Evolutionary conservation across 2,797 vertebrate genomes (phyloP).

Genomic region (Danio tinwini): DNA sequence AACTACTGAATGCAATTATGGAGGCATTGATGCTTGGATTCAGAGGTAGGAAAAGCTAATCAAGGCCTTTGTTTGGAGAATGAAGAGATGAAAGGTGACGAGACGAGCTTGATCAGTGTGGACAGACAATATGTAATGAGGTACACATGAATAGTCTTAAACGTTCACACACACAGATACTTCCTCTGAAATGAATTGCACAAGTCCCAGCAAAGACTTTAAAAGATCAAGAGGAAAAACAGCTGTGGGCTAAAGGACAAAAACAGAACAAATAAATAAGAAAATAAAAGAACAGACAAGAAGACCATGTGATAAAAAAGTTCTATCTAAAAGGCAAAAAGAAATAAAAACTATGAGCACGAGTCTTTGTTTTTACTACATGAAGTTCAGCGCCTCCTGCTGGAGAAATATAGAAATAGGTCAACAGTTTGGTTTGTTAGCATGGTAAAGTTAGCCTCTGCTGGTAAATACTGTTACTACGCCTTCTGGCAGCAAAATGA

Average conservation of each 20-base stretch:
- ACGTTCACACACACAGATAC: background rate
- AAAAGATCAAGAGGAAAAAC: constrained; percentile 14
- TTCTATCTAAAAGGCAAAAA: background rate
- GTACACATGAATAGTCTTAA: constrained; percentile 3
- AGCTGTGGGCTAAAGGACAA: constrained; percentile 1
- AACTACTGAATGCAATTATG: constrained; percentile 23
- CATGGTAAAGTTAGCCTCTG: background rate
- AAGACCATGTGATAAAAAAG: background rate
- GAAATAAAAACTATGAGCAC: background rate
- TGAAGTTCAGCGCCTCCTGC: constrained; percentile 7
- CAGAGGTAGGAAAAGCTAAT: constrained; percentile 34
- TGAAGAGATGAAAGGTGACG: constrained; percentile 33
- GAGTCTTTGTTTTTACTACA: background rate
- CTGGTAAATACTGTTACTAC: background rate
- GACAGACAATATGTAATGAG: constrained; percentile 32
- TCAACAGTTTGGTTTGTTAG: background rate
- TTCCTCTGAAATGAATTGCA: background rate
- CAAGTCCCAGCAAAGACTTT: background rate
- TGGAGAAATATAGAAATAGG: background rate
- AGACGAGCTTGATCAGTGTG: constrained; percentile 13
- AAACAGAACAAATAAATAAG: background rate
- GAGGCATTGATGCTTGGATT: constrained; percentile 18
- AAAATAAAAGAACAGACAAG: background rate
- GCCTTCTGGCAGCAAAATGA: background rate
- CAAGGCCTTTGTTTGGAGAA: constrained; percentile 19